Base-by-base conservation (phyloP, 2,888 invertebrate species). In the Sarcophaga rosellei region DNA sequence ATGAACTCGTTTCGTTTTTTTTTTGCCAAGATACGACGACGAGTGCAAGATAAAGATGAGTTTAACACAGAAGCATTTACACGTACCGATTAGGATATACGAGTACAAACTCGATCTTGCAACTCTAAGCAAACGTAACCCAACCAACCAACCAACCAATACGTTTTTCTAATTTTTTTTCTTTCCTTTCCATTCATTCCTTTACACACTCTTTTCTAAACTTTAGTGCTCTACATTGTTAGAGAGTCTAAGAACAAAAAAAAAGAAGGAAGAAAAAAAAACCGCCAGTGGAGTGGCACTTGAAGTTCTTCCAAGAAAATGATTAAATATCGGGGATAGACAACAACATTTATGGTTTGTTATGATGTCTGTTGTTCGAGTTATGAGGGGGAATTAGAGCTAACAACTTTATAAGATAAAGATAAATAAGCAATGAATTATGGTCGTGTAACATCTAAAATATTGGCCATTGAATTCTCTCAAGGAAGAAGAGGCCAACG, bases 221-320 rank as follows among this genome's bases (percentile, higher is more conserved):
- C 10, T 35, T 35, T 35, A 35, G 35, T 20, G 61, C 63, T 62
- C 63, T 75, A 63, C 63, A 82, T 3, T 35, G 45, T 62, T 72
- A 79, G 2, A 1, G 35, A 10, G 6, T 4, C 25, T 25, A 25
- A 25, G 25, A 35, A 35, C 2, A 25, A 4, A 4, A 25, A 6
- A 6, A 6, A 6, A 35, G 1, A 0, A 35, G 25, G 25, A 35
- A 6, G 0, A 1, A 35, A 35, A 35, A 35, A 35, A 25, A n/a
- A n/a, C n/a, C n/a, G 25, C 25, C 8, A 35, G 10, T 35, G 1
- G 59, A 84, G 59, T 84, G 83, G 77, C 86, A 86, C 86, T 86
- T 86, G 81, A 84, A 81, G 86, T 84, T 86, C 81, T 86, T 86
- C 86, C 77, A 81, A 81, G 86, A 84, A 84, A 86, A 81, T 86